Conservation (phyloP, 2,797 vertebrate species). For the Hypotaenidia okinawae region DNA sequence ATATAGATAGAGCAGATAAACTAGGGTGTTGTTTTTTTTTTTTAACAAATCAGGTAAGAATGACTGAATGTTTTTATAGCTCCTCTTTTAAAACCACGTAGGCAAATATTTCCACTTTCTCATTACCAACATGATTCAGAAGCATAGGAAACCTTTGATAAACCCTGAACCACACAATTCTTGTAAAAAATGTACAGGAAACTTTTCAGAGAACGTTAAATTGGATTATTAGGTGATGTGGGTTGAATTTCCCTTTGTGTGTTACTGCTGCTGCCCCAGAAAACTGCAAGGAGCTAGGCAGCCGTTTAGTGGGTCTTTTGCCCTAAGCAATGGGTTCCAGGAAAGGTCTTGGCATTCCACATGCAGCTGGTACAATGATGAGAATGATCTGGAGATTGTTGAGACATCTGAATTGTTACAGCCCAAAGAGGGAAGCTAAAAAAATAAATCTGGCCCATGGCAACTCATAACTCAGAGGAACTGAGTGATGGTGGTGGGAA, state of each 20-base stretch:
- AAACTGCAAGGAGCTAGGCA: background rate
- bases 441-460: background rate
- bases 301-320: background rate
- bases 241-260: background rate
- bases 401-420: constrained; percentile 8
- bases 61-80: background rate
- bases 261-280: background rate
- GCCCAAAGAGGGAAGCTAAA: background rate
- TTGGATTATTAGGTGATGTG: background rate
- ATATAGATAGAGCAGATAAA: background rate
- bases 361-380: background rate
- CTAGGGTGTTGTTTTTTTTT: too few relatives aligned
- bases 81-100: background rate
- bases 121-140: background rate
- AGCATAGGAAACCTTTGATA: background rate
- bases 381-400: background rate
- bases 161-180: background rate
- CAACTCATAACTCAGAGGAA: background rate
- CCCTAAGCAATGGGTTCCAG: background rate
- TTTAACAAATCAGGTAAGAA: too few relatives aligned
- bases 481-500: background rate
- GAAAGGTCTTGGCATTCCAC: background rate
- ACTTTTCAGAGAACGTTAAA: constrained; percentile 13
- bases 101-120: background rate
- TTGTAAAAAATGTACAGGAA: constrained; percentile 13